Base-by-base conservation (phyloP, 2,888 invertebrate species). In the Agonopterix subpropinquella region DNA sequence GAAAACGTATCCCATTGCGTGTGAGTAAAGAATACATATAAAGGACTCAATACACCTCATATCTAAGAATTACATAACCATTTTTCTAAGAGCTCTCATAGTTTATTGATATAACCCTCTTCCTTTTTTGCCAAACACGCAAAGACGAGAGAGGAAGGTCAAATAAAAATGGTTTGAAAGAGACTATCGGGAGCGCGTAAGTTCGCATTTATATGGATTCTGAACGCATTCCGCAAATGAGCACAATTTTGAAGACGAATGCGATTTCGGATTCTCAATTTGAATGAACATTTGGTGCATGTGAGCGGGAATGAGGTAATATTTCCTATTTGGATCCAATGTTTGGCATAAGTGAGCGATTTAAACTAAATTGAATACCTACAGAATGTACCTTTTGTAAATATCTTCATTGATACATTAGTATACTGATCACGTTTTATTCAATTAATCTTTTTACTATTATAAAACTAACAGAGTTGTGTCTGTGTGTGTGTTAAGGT, bases 241-340 rank as follows among this genome's bases (percentile, higher is more conserved):
- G 80, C 75, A 80, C 85, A 86, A 88, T 88, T 28, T 85, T 85
- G 73, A 77, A 82, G 80, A 84, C 70, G 77, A 77, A 86, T 86
- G 80, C 66, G 70, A 69, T 76, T 75, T 70, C 70, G 64, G 73
- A 78, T 80, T 76, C 66, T 63, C 77, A 78, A 77, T 87, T 79
- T 77, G 73, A 74, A 75, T 74, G 73, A 73, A 67, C 70, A 72
- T 77, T 70, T 64, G 66, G 70, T 59, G 54, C 67, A 59, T 62
- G 59, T 67, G 67, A 72, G 70, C 68, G 67, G 70, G 73, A 74
- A 81, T 72, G 70, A 63, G 61, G 67, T 70, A 73, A 83, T 81
- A 76, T 79, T 74, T 84, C 59, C 11, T 57, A 51, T 53, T 11
- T 42, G 42, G n/a, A 39, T n/a, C 39, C 39, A 39, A n/a, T 39